Base-by-base conservation (phyloP, 2,113 vertebrate genomes). In the Amazona guildingii region DNA sequence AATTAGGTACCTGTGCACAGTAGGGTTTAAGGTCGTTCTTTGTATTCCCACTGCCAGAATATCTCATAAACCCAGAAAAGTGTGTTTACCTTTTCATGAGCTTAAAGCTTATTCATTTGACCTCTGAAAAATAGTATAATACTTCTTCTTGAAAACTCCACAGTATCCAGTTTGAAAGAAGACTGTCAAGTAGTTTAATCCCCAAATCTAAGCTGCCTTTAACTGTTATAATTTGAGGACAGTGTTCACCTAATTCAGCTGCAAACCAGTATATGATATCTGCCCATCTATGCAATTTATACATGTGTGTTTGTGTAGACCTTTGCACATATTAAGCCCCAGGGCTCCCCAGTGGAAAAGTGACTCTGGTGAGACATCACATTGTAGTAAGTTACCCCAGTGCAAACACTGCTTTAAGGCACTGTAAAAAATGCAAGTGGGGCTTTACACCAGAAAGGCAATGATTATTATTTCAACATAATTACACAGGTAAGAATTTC, bases 51-150 rank as follows among this genome's bases (percentile, higher is more conserved):
- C 94, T 95, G 83, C 93, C 97, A 97, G 94, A 97, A 97, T 96
- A 96, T 94, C 97, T 97, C 97, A 97, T 98, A 98, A 98, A 98
- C 95, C 95, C 94, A 91, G 89, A 87, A 96, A 96, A 91, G n/a
- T 66, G 73, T 97, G 96, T 98, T 98, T 98, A 98, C 95, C 72
- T 98, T 97, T 97, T 90, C 92, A 83, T 44, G 74, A 97, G 94
- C 94, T 98, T 98, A 96, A 97, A 97, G 87, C 80, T 97, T 95
- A 98, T 98, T 97, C 97, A 97, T 97, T 96, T 97, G 92, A 98
- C 93, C 95, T 98, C 70, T 97, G 91, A 86, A 98, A 98, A 98
- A 87, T 7, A 88, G 83, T 77, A 93, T 97, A 97, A 96, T 96
- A 79, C 85, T 95, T 95, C 88, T 97, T 96, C 90, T 91, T 95